Evolutionary conservation across 2,113 vertebrate species (phyloP).

Genomic region (Platichthys stellatus): DNA sequence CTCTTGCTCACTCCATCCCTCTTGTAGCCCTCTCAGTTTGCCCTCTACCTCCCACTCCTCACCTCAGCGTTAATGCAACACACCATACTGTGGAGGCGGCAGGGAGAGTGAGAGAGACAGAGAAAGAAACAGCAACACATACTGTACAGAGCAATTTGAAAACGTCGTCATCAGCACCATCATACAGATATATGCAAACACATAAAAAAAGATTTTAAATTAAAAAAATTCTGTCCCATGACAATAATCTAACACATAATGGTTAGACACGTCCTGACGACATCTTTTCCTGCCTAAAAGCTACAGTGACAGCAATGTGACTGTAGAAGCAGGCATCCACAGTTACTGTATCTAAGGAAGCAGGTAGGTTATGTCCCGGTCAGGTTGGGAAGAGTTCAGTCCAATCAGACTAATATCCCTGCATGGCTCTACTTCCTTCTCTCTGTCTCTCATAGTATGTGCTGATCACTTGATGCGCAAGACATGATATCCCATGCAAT

Average conservation of each 20-base stretch:
- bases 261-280: no score
- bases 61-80: slow-evolving; percentile 77
- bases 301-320: no score
- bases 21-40: slow-evolving; percentile 75
- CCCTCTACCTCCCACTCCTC: slow-evolving; percentile 81
- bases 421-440: no score
- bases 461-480: no score
- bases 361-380: no score
- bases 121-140: slow-evolving; percentile 47
- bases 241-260: neutral
- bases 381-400: no score
- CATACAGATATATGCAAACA: slow-evolving; percentile 9
- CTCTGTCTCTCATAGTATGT: no score
- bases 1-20: slow-evolving; percentile 66
- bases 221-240: neutral
- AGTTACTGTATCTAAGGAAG: no score
- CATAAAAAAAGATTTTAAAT: neutral
- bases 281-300: no score
- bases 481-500: no score
- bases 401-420: no score
- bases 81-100: slow-evolving; percentile 74
- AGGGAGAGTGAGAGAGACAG: slow-evolving; percentile 47
- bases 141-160: slow-evolving; percentile 49
- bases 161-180: slow-evolving; percentile 37
- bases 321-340: no score